Base-by-base conservation (phyloP, 2,888 invertebrate genomes). In the Caenorhabditis virilis region DNA sequence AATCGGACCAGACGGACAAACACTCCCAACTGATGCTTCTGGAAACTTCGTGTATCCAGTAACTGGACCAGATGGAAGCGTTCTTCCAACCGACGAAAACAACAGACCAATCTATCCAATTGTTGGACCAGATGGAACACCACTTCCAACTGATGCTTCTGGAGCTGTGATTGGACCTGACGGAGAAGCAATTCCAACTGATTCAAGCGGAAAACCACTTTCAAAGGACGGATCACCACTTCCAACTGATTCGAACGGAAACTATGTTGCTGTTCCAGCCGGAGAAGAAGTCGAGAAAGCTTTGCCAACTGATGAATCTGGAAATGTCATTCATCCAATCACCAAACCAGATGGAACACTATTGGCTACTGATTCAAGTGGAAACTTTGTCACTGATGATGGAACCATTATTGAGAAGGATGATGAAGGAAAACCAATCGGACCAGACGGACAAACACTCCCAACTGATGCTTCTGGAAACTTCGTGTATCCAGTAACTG, bases 1-100 rank as follows among this genome's bases (percentile, higher is more conserved):
- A 20, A 57, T 76, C 36, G 72, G 66, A 18, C 61, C 61, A 13
- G 72, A 73, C 18, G 68, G 68, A 26, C 47, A 43, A 26, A 43
- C 55, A 22, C 42, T 69, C 9, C 61, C 69, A 25, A 69, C 69
- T 2, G 68, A 68, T 41, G 43, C 51, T 54, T 66, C 41, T 20
- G 77, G 77, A 18, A 62, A 64, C 22, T 62, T 50, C 49, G 23
- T 69, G n/a, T 16, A 35, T n/a, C 46, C 33, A 33, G 46, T 48
- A 18, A 57, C 57, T 7, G 73, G 57, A 20, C 51, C 62, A 20
- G 68, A 69, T 35, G 71, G 71, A 33, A 60, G 25, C 16, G 43
- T 39, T 18, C 46, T 58, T 43, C 56, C 58, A 45, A 50, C 63
- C 23, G 43, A 58, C 26, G 20, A 27, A 61, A 51, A 57, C 26